Base-by-base conservation (phyloP, 30 jellyfish, hydroid and myxozoan genomes). In the Turritopsis rubra region DNA sequence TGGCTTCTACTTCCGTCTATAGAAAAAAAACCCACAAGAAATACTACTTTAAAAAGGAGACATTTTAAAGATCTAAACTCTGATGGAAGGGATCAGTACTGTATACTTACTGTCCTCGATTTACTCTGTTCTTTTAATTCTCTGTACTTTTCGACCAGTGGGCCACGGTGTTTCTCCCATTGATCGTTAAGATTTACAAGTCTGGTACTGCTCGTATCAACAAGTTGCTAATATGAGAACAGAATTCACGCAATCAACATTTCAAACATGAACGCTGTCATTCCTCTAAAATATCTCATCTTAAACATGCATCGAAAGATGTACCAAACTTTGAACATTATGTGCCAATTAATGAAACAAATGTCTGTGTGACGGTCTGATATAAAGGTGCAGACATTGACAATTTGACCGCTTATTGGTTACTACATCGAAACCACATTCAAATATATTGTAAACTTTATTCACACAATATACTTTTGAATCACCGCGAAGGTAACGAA, bases 161-260 rank as follows among this genome's bases (percentile, higher is more conserved):
- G 99, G 17, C 31, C 94, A 53, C 99, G 91, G 71, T 88, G 99
- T 52, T 85, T 84, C 52, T 94, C 99, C 99, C 99, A 94, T 79
- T 94, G 99, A 30, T 83, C 87, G 16, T 96, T 94, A 20, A 94
- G 85, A 75, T 81, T 89, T 3, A 94, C 88, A 71, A 94, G 77
- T 52, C 97, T 81, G 75, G 89, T 95, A 28, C 91, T 26, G 52
- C 99, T 94, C 87, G 68, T 89, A 52, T 89, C 97, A 17, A 94
- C 94, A 25, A 94, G 87, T 92, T 92, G 89, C 98, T 92, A 82
- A 21, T 70, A 60, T n/a, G 8, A 7, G 16, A 68, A 68, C 73
- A 60, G 73, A 60, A 60, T 60, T 0, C 21, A 60, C 21, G 19
- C 73, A 18, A 60, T 60, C 21, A 21, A 68, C 16, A 23, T 16